These are phyloP conservation scores for Nansenia antarctica DNA, from an alignment of 2,113 vertebrate species.

Conservation along the genomic window DNA sequence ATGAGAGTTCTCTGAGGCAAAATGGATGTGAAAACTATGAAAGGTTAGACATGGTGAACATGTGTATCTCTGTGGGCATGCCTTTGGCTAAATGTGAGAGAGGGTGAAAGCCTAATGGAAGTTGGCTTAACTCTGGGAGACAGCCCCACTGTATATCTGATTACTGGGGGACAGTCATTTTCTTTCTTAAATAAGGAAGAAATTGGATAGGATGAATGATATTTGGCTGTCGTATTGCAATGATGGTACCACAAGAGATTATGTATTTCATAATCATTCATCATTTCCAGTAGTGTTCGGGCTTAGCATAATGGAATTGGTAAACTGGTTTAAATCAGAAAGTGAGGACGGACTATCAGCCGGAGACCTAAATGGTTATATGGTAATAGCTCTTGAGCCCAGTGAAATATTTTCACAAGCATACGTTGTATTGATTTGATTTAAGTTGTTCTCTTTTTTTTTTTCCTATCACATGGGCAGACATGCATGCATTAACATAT, in stretches of 20 bases:
- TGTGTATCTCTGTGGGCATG: slow-evolving; percentile 54
- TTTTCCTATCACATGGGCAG: background rate
- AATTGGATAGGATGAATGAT: slow-evolving; percentile 84
- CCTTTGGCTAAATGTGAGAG: slow-evolving; percentile 61
- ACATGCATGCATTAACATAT: background rate
- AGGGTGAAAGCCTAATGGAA: slow-evolving; percentile 78
- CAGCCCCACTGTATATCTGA: slow-evolving; percentile 80
- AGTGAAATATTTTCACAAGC: slow-evolving; percentile 62
- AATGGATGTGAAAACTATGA: slow-evolving; percentile 63
- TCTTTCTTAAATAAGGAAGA: slow-evolving; percentile 82
- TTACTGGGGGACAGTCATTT: slow-evolving; percentile 81
- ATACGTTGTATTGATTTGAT: slow-evolving; percentile 33
- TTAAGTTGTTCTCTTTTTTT: no score
- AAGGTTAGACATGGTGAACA: slow-evolving; percentile 64
- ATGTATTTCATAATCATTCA: slow-evolving; percentile 83
- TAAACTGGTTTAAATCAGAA: slow-evolving; percentile 84
- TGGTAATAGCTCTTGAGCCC: slow-evolving; percentile 70
- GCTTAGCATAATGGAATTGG: slow-evolving; percentile 86
- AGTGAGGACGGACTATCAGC: slow-evolving; percentile 77
- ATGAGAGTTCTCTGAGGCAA: slow-evolving; percentile 65
- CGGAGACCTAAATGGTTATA: slow-evolving; percentile 67
- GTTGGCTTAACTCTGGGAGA: slow-evolving; percentile 80
- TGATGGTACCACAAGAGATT: slow-evolving; percentile 79
- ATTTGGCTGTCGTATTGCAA: slow-evolving; percentile 78
- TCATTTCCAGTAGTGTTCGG: slow-evolving; percentile 79